Percentiles rank a stretch among this genome's conserved stretches.
These are phyloP conservation scores for Solea solea DNA, from an alignment of 2,113 vertebrate species.

Conservation along the genomic window DNA sequence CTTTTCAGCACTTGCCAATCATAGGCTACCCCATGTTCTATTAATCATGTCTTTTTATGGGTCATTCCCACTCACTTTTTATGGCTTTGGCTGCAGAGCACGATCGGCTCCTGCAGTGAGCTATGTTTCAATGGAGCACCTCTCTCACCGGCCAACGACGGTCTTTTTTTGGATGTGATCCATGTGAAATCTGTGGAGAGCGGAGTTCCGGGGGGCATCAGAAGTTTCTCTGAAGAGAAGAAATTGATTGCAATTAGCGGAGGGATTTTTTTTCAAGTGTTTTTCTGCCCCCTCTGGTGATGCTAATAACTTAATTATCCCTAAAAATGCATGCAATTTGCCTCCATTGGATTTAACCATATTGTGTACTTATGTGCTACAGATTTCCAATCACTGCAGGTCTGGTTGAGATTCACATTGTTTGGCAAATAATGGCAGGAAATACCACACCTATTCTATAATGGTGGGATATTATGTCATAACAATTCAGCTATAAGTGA, in stretches of 20 bases:
- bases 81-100: constrained; percentile 33
- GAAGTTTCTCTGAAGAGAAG: constrained; percentile 69
- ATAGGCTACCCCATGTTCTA: constrained; percentile 46
- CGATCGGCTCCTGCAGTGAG: constrained; percentile 1
- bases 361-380: constrained; percentile 64
- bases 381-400: constrained; percentile 72
- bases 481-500: not conserved
- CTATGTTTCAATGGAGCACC: constrained; percentile 7
- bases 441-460: constrained; percentile 40
- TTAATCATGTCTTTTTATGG: constrained; percentile 69
- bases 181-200: constrained; percentile 44
- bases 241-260: constrained; percentile 78
- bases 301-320: constrained; percentile 79
- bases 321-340: constrained; percentile 77
- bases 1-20: constrained; percentile 62
- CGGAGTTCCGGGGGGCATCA: constrained; percentile 53
- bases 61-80: constrained; percentile 36
- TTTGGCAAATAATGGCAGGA: constrained; percentile 51
- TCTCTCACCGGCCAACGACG: constrained; percentile 1
- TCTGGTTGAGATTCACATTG: constrained; percentile 48
- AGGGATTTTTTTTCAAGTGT: constrained; percentile 69
- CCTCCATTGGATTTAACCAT: constrained; percentile 72
- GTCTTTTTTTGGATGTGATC: constrained; percentile 14
- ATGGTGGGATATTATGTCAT: constrained; percentile 28
- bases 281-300: constrained; percentile 78